Percentiles rank a stretch among this genome's conserved stretches.
Conservation (phyloP, 2,888 invertebrate species). For the Lamellibrachia satsuma region DNA sequence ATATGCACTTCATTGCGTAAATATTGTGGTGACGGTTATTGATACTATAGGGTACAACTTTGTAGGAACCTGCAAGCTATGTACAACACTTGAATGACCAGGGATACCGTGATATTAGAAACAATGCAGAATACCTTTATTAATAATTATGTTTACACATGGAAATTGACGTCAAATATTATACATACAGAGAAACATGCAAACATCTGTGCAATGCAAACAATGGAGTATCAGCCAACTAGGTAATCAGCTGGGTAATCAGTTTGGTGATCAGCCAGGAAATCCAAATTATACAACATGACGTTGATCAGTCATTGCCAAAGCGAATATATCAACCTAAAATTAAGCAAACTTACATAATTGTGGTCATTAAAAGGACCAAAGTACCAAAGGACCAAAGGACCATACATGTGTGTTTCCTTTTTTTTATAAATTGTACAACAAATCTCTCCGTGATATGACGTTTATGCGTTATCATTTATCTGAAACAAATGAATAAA, state of each 20-base stretch:
- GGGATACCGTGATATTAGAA: background rate
- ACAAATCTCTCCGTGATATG: background rate
- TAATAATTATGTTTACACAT: background rate
- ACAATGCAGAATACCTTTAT: background rate
- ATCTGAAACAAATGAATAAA: background rate
- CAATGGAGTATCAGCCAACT: background rate
- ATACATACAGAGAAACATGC: background rate
- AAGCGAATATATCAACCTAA: background rate
- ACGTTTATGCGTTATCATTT: background rate
- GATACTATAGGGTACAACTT: background rate
- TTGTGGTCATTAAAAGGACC: background rate
- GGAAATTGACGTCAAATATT: background rate
- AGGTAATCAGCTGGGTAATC: background rate
- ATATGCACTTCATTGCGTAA: background rate
- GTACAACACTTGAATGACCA: background rate
- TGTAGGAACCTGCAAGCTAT: background rate
- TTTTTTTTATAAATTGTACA: background rate
- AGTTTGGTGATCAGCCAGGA: background rate
- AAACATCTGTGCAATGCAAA: conserved; percentile 8
- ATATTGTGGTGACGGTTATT: background rate
- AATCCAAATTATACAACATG: background rate
- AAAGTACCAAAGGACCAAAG: background rate
- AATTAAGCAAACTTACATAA: background rate
- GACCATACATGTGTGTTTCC: background rate
- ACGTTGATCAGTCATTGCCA: background rate